Base-by-base conservation (phyloP, 2,888 invertebrate genomes). In the Chironomus tentans region DNA sequence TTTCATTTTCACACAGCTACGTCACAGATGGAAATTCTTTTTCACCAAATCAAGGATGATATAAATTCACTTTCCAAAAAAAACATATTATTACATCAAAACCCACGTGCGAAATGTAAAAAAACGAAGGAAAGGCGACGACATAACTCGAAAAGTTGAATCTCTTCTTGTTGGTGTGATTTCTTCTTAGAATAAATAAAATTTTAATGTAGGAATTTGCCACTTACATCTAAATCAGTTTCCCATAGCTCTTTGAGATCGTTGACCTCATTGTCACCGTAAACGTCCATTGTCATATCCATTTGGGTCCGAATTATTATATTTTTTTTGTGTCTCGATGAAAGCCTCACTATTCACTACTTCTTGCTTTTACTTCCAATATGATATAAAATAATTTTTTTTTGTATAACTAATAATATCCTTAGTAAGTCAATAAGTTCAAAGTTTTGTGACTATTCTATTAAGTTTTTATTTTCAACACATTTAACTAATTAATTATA, bases 201-300 rank as follows among this genome's bases (percentile, higher is more conserved):
- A 38, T 28, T 4, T 4, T 28, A 4, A 10, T 38, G 7, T 38
- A 28, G 28, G 28, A 28, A 28, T 24, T 65, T 65, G 24, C 21
- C 65, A 68, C 74, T 74, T 21, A 74, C 74, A 46, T 76, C 76
- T 5, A 76, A 68, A 47, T 76, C 76, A 28, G 76, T 68, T 21
- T 76, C 76, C 76, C 76, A 76, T 13, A 68, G 21, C 50, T 75
- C 75, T 48, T 76, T 69, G 56, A 76, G 76, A 76, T 76, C 76
- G 76, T 69, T 76, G 76, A 69, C 76, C 69, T 68, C 76, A 50
- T 50, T 70, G 70, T 70, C 70, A 47, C 22, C 50, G 38, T 76
- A 76, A 13, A 76, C 69, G 68, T 76, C 76, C 76, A 76, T 76
- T 74, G 74, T 68, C 74, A 74, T 74, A 38, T 74, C 74, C 74